phyloP scores from a whole-genome alignment of 2,113 vertebrate genomes.

The Pionites leucogaster region DNA sequence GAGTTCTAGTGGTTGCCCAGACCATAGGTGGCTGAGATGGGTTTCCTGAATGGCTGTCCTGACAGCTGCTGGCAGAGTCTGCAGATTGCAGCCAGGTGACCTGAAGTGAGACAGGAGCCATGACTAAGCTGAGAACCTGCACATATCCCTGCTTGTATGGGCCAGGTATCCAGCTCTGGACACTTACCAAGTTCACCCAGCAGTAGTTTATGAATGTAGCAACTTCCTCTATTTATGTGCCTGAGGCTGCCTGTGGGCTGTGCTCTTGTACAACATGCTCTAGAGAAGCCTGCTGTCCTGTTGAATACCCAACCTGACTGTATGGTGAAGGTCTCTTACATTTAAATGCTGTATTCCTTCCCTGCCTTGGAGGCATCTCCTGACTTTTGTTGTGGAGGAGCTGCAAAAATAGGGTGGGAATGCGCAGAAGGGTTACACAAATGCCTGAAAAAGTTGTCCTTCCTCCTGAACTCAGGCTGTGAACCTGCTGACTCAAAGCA shows the following conservation, averaged over 20 bases:
- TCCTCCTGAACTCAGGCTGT: background rate
- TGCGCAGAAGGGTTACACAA: background rate
- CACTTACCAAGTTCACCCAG: background rate
- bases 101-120: background rate
- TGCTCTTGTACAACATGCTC: background rate
- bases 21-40: background rate
- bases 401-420: background rate
- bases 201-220: background rate
- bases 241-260: background rate
- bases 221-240: background rate
- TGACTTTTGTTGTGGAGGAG: background rate
- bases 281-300: background rate
- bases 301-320: background rate
- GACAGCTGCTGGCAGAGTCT: background rate
- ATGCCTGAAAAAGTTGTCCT: background rate
- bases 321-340: background rate
- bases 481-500: background rate
- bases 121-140: background rate
- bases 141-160: background rate
- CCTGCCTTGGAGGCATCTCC: background rate
- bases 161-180: background rate
- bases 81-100: background rate
- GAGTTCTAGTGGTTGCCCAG: background rate
- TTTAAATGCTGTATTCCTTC: background rate
- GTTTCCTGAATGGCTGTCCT: background rate